phyloP scores from a whole-genome alignment of 1,140 invertebrate genomes.

The Drosophila eugracilis region DNA sequence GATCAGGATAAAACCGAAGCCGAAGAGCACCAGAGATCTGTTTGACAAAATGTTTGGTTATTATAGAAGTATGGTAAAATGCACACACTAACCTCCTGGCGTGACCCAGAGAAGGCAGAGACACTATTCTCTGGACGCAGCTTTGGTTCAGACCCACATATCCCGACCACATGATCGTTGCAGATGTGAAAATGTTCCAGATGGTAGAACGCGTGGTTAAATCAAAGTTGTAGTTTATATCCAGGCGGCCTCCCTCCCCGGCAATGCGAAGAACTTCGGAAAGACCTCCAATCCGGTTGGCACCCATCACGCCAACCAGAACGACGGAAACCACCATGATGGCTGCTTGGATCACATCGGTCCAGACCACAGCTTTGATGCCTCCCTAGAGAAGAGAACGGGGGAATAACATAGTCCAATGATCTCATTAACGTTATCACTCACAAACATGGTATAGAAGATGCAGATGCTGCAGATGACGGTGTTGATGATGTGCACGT shows the following conservation, averaged over 20 bases:
- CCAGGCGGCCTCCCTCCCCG: conserved; percentile 86
- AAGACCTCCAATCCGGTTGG: conserved; percentile 88
- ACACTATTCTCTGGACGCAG: conserved; percentile 77
- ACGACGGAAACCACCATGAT: conserved; percentile 91
- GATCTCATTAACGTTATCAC: no score
- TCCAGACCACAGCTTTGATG: conserved; percentile 95
- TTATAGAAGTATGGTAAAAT: no score
- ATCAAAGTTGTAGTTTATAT: conserved; percentile 85
- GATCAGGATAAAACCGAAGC: conserved; percentile 85
- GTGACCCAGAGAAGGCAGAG: conserved; percentile 66
- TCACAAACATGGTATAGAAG: conserved; percentile 93
- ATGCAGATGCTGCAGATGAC: conserved; percentile 91
- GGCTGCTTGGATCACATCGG: conserved; percentile 92
- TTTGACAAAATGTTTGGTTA: no score
- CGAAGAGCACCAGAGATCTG: conserved; percentile 85
- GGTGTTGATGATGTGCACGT: conserved; percentile 89
- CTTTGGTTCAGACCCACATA: conserved; percentile 78
- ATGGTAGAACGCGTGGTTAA: conserved; percentile 52
- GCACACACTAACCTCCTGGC: no score
- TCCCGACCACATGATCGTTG: conserved; percentile 51
- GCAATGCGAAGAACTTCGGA: conserved; percentile 87
- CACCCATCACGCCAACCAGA: conserved; percentile 89
- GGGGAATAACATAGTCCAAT: no score
- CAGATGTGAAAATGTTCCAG: conserved; percentile 58
- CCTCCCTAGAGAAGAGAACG: conserved; percentile 92